phyloP scores from a whole-genome alignment of 2,888 invertebrate species.

The Cephus pygmeus region DNA sequence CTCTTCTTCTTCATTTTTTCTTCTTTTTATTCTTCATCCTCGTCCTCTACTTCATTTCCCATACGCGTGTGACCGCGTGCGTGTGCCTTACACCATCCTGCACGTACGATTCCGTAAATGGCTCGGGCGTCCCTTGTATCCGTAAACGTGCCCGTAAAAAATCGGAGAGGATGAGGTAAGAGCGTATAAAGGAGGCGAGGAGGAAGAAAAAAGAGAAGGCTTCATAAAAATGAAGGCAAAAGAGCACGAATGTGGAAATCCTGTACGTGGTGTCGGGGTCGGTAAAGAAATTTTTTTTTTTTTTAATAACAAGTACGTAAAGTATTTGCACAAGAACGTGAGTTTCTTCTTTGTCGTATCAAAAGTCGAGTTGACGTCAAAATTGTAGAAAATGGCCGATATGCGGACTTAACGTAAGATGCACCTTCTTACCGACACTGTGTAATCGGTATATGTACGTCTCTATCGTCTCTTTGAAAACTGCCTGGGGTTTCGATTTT shows the following conservation, averaged over 20 bases:
- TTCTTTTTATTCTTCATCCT: background rate
- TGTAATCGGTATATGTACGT: constrained; percentile 6
- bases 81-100: background rate
- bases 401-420: background rate
- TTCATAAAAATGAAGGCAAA: background rate
- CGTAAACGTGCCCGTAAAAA: background rate
- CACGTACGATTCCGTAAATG: background rate
- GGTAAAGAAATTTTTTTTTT: background rate
- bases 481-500: constrained; percentile 17
- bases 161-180: background rate
- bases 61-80: background rate
- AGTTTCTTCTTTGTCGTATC: background rate
- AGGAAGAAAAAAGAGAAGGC: background rate
- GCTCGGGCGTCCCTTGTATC: background rate
- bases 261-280: background rate
- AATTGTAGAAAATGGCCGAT: background rate
- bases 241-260: background rate
- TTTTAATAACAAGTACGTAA: background rate
- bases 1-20: background rate
- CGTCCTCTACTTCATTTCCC: background rate
- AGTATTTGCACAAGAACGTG: background rate
- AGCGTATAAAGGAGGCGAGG: background rate
- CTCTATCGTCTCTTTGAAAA: constrained; percentile 22
- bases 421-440: background rate
- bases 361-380: background rate